Conservation (phyloP, 2,888 invertebrate species). For the Oscheius sp. region DNA sequence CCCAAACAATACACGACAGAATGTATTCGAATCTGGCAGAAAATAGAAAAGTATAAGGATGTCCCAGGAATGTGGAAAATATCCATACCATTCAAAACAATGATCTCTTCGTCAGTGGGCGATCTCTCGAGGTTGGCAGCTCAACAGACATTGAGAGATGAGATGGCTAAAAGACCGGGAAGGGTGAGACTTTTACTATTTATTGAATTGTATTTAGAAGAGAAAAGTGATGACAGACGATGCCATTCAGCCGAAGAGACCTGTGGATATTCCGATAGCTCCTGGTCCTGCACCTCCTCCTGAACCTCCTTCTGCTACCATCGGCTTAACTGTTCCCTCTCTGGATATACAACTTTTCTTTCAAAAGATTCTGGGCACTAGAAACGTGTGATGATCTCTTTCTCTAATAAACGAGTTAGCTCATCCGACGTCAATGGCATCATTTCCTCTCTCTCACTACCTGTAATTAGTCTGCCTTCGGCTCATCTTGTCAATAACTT, state of each 20-base stretch:
- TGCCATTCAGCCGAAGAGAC: background rate
- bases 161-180: slow-evolving; percentile 2
- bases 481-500: background rate
- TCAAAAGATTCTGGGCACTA: background rate
- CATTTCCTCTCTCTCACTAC: slow-evolving; percentile 14
- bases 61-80: no score
- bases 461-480: slow-evolving; percentile 6
- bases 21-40: slow-evolving; percentile 9
- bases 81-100: background rate
- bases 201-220: background rate
- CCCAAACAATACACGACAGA: slow-evolving; percentile 7
- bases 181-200: background rate
- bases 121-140: background rate
- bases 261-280: background rate
- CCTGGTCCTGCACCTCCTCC: background rate
- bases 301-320: background rate
- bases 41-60: slow-evolving; percentile 6
- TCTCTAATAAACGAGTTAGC: background rate
- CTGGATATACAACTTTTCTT: background rate
- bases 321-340: background rate
- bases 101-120: background rate
- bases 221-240: background rate
- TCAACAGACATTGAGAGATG: slow-evolving; percentile 3
- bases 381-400: background rate
- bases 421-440: background rate